phyloP scores from a whole-genome alignment of 1,140 invertebrate genomes.

The Zaprionus ghesquierei region DNA sequence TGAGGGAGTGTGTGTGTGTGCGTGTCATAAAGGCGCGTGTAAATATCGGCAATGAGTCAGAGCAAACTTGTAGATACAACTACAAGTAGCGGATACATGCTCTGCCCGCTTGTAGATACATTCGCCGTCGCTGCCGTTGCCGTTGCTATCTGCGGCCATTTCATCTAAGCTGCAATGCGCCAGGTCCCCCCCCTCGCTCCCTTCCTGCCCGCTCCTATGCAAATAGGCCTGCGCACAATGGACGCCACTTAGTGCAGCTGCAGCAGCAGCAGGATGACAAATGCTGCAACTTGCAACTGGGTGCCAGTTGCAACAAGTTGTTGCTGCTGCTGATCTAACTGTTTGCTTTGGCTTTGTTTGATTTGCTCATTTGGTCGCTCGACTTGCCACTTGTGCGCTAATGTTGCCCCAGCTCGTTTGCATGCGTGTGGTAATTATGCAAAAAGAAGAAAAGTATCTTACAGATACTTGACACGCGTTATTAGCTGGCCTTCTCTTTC shows the following conservation, averaged over 20 bases:
- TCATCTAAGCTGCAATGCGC: conserved; percentile 69
- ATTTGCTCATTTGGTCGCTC: conserved; percentile 48
- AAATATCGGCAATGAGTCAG: conserved; percentile 33
- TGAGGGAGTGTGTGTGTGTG: conserved; percentile 1
- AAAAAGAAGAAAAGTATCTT: conserved; percentile 34
- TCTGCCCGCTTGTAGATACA: conserved; percentile 13
- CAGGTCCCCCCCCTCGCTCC: neutral
- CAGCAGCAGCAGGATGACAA: conserved; percentile 43
- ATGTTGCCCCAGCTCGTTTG: conserved; percentile 24
- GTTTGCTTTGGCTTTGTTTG: conserved; percentile 32
- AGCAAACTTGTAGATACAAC: conserved; percentile 36
- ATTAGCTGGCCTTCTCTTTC: conserved; percentile 24
- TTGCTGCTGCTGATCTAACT: conserved; percentile 34
- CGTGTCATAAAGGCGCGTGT: conserved; percentile 37
- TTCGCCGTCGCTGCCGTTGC: neutral
- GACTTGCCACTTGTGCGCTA: conserved; percentile 22
- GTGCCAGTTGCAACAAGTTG: conserved; percentile 51
- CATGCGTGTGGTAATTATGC: conserved; percentile 40
- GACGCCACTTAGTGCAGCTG: conserved; percentile 1
- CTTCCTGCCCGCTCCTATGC: conserved; percentile 21
- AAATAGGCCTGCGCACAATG: conserved; percentile 48
- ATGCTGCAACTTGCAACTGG: neutral
- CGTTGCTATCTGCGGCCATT: conserved; percentile 51
- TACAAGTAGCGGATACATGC: conserved; percentile 22
- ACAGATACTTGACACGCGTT: conserved; percentile 47